Conservation (phyloP, 2,888 invertebrate genomes). For the Deilephila porcellus region DNA sequence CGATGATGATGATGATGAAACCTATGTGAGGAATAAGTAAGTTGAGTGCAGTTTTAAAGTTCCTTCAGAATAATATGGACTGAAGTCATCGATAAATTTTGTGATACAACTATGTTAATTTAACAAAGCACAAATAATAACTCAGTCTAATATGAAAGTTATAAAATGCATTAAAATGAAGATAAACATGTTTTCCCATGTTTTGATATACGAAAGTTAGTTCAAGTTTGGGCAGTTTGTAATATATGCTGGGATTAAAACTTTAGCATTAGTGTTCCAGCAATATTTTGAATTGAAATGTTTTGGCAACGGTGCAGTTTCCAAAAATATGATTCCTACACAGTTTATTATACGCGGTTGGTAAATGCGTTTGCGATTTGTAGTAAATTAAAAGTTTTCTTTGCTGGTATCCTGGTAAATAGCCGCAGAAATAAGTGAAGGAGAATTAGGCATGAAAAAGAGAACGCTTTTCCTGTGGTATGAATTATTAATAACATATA, state of each 20-base stretch:
- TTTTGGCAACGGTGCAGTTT: constrained; percentile 11
- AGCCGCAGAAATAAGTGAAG: too few relatives aligned
- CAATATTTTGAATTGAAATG: constrained; percentile 14
- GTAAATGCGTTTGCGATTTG: neutral
- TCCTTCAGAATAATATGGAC: too few relatives aligned
- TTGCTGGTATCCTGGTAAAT: neutral
- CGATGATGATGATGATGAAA: too few relatives aligned
- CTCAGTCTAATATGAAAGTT: constrained; percentile 1
- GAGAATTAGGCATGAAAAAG: too few relatives aligned
- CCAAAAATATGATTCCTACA: constrained; percentile 12
- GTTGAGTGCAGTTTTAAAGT: too few relatives aligned
- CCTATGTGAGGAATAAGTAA: too few relatives aligned
- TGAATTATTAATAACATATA: too few relatives aligned
- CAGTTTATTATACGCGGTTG: neutral
- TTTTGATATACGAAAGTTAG: constrained; percentile 7
- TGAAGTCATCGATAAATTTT: too few relatives aligned
- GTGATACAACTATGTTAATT: too few relatives aligned
- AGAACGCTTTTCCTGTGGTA: too few relatives aligned
- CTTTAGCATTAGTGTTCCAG: constrained; percentile 18
- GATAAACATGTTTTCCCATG: constrained; percentile 1
- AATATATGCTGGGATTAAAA: constrained; percentile 24
- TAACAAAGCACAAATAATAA: too few relatives aligned
- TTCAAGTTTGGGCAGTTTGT: constrained; percentile 17
- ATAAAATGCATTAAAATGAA: neutral
- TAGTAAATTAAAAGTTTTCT: neutral